Conservation (phyloP, 2,797 vertebrate genomes). For the Heteromormyrus szaboi region DNA sequence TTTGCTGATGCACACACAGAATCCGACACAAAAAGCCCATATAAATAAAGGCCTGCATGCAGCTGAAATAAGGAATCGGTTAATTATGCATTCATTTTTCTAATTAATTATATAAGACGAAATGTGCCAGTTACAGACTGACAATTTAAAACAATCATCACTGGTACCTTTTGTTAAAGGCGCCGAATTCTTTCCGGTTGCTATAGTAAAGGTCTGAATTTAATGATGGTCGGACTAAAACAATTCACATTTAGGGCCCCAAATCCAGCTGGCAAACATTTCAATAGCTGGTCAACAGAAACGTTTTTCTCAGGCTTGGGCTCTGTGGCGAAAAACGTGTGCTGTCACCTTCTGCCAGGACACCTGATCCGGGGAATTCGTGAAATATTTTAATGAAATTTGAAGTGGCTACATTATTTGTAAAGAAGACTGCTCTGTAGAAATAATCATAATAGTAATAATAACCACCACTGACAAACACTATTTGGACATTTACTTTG, state of each 20-base stretch:
- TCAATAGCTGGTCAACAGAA: background rate
- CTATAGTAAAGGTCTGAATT: background rate
- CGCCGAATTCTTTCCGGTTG: background rate
- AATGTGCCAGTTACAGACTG: background rate
- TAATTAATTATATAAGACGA: background rate
- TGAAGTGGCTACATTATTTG: background rate
- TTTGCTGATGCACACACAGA: background rate
- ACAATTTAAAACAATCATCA: background rate
- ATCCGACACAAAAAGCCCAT: background rate
- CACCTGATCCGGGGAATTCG: background rate
- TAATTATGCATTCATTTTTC: background rate
- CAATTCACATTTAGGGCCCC: background rate
- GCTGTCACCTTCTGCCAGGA: background rate
- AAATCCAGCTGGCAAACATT: conserved; percentile 11
- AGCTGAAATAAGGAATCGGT: background rate
- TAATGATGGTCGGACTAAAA: conserved; percentile 2
- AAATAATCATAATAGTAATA: background rate
- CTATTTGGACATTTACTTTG: background rate
- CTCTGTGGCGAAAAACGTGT: background rate
- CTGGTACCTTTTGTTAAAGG: background rate
- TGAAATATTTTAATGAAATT: background rate
- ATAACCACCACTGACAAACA: background rate
- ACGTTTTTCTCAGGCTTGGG: background rate
- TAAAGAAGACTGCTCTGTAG: background rate
- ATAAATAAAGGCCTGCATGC: background rate